A percentile compares a stretch with the other conserved stretches of the same genome.
Evolutionary conservation across 2,797 vertebrate genomes (phyloP).

Genomic region (Halcyon badia): DNA sequence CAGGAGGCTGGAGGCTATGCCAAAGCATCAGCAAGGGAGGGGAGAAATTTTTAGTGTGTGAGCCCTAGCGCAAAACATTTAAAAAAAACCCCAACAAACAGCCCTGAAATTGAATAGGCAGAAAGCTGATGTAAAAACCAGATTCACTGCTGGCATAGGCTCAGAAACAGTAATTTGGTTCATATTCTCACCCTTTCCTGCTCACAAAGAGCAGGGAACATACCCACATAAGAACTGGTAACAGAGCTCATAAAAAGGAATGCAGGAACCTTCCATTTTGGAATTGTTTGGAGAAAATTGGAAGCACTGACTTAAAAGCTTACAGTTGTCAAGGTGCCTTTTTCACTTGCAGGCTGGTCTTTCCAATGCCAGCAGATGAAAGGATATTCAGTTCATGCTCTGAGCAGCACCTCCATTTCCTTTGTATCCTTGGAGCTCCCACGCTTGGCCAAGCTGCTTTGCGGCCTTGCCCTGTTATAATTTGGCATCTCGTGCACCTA

Average conservation of each 20-base stretch:
- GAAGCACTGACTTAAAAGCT: background rate
- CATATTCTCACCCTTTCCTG: background rate
- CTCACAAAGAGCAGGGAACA: background rate
- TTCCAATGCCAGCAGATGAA: background rate
- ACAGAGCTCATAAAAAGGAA: background rate
- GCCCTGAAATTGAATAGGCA: background rate
- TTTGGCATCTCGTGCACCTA: background rate
- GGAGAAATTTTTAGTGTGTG: background rate
- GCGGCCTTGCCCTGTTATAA: background rate
- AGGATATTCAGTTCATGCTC: background rate
- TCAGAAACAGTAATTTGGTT: background rate
- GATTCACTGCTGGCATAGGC: background rate
- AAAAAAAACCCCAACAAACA: too few relatives aligned
- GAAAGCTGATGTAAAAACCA: background rate
- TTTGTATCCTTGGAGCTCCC: background rate
- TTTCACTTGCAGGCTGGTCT: background rate
- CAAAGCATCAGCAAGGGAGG: background rate
- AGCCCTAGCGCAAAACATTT: background rate
- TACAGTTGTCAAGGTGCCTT: background rate
- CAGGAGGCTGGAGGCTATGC: background rate
- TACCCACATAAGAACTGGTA: background rate
- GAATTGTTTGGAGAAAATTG: background rate
- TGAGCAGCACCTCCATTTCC: background rate
- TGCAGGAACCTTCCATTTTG: background rate
- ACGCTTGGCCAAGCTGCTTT: accelerated